Percentiles rank a stretch among this genome's conserved stretches.
These are phyloP conservation scores for Spisula solida DNA, from an alignment of 2,888 invertebrate genomes.

Conservation along the genomic window DNA sequence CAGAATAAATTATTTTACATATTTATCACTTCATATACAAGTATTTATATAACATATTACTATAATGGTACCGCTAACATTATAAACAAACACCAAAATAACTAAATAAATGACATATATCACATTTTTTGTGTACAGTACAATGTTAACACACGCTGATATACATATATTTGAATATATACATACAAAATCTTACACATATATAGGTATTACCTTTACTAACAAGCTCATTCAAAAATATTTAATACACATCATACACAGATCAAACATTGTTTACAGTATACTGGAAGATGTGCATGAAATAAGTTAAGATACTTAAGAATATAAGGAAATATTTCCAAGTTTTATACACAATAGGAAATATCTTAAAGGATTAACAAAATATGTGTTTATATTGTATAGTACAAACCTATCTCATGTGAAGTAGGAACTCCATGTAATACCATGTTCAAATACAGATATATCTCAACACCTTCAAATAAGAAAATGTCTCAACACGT, in stretches of 20 bases:
- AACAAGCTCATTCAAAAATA: neutral
- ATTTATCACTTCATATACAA: conserved; percentile 22
- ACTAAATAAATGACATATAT: neutral
- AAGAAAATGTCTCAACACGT: neutral
- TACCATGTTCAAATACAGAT: neutral
- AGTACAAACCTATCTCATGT: neutral
- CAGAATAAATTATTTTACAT: neutral
- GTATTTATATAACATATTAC: neutral
- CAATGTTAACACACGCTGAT: neutral
- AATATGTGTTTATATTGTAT: neutral
- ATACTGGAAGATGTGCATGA: neutral
- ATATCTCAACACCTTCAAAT: neutral
- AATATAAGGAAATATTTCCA: neutral
- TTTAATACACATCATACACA: neutral
- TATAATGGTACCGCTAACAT: neutral
- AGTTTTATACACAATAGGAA: neutral
- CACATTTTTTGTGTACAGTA: neutral
- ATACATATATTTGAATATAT: neutral
- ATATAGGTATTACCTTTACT: neutral
- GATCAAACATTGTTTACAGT: neutral
- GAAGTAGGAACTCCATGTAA: neutral
- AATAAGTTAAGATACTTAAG: neutral
- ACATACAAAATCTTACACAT: neutral
- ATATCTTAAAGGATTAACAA: neutral
- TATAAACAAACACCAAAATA: neutral